A percentile compares a stretch with the other conserved stretches of the same genome.
phyloP scores from a whole-genome alignment of 2,113 vertebrate species.

The Pao palembangensis region DNA sequence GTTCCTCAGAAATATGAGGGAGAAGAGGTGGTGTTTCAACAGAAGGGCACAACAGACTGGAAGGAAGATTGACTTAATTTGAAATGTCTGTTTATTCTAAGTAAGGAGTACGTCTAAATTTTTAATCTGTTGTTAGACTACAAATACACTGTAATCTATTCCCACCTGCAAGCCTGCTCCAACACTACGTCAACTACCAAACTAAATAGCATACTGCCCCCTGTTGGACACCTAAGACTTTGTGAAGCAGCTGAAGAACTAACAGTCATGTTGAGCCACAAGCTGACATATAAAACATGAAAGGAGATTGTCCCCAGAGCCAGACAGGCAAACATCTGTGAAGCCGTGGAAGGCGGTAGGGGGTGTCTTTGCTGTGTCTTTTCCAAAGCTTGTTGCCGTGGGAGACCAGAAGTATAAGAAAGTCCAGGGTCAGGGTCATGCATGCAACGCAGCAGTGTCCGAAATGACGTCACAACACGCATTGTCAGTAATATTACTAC shows the following conservation, averaged over 20 bases:
- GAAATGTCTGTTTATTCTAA: too few relatives aligned
- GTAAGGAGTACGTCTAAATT: too few relatives aligned
- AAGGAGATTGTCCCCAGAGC: slow-evolving; percentile 29
- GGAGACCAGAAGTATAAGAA: slow-evolving; percentile 11
- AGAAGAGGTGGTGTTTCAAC: too few relatives aligned
- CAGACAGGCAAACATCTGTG: slow-evolving; percentile 6
- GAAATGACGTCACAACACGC: slow-evolving; percentile 17
- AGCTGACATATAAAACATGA: slow-evolving; percentile 12
- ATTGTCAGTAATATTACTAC: slow-evolving; percentile 14
- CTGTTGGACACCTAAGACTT: slow-evolving; percentile 50
- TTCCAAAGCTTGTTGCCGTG: slow-evolving; percentile 22
- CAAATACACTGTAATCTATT: too few relatives aligned
- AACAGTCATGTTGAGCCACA: background rate
- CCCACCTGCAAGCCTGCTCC: too few relatives aligned
- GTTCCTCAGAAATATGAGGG: too few relatives aligned
- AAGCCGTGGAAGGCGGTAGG: slow-evolving; percentile 4
- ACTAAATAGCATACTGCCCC: slow-evolving; percentile 55
- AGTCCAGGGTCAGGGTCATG: slow-evolving; percentile 22
- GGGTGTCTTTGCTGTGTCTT: slow-evolving; percentile 20
- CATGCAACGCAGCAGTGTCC: slow-evolving; percentile 25
- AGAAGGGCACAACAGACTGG: too few relatives aligned
- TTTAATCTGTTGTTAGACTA: too few relatives aligned
- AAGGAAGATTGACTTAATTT: too few relatives aligned
- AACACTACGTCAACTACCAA: background rate
- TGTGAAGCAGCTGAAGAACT: slow-evolving; percentile 2